phyloP scores from a whole-genome alignment of 2,888 invertebrate genomes.

The Thereva unica region DNA sequence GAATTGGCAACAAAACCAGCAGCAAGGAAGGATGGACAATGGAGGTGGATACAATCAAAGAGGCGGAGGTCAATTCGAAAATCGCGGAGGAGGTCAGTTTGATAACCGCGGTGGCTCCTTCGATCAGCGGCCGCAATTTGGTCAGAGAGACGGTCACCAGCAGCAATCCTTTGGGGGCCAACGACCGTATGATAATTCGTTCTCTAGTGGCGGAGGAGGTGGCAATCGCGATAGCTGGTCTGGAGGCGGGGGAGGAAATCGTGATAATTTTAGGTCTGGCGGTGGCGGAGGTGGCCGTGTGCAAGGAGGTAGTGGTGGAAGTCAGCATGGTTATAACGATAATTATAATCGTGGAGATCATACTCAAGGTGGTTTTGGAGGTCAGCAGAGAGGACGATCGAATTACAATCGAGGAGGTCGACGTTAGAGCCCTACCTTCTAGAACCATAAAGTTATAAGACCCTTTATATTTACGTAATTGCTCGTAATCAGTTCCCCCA shows the following conservation, averaged over 20 bases:
- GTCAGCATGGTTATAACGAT: conserved; percentile 2
- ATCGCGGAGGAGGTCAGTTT: conserved; percentile 41
- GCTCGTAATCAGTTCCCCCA: too few relatives aligned
- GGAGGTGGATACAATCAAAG: conserved; percentile 41
- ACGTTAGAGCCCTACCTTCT: background rate
- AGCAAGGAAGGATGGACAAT: conserved; percentile 31
- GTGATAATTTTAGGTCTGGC: conserved; percentile 35
- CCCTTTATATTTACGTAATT: too few relatives aligned
- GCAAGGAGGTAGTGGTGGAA: conserved; percentile 54
- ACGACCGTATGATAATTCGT: conserved; percentile 20
- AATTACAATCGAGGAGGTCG: conserved; percentile 31
- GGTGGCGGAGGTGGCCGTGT: conserved; percentile 54
- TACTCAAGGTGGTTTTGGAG: conserved; percentile 10
- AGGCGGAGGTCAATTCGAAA: conserved; percentile 41
- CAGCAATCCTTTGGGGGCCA: conserved; percentile 41
- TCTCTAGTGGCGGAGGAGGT: background rate
- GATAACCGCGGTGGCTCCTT: conserved; percentile 18
- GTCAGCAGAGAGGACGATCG: conserved; percentile 11
- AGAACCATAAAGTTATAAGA: too few relatives aligned
- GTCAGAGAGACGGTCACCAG: conserved; percentile 40
- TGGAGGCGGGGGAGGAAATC: conserved; percentile 38
- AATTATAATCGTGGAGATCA: conserved; percentile 16
- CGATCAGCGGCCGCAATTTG: conserved; percentile 47
- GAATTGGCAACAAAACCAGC: conserved; percentile 37
- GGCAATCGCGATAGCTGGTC: conserved; percentile 27